Evolutionary conservation across 2,888 invertebrate species (phyloP).

Genomic region (Orthosia gothica): DNA sequence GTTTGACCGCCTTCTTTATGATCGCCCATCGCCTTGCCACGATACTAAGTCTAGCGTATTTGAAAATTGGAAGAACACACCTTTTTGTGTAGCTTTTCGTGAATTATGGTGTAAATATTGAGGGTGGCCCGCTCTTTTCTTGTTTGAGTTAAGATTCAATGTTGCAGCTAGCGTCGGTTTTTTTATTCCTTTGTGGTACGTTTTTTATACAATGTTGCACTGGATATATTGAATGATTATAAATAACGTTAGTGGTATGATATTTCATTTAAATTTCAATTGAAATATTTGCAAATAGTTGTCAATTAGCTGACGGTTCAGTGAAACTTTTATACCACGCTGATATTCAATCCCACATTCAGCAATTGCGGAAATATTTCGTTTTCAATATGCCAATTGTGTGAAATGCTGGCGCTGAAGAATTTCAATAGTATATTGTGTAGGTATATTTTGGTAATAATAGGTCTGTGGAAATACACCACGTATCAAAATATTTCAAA

Average conservation of each 20-base stretch:
- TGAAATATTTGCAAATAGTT: conserved; percentile 17
- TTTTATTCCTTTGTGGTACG: neutral
- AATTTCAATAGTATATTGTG: conserved; percentile 59
- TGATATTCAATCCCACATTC: conserved; percentile 24
- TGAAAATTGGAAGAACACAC: conserved; percentile 61
- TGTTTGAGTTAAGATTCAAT: conserved; percentile 32
- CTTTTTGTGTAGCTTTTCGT: conserved; percentile 49
- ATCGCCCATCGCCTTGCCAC: conserved; percentile 72
- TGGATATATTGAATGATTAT: neutral
- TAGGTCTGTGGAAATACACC: conserved; percentile 44
- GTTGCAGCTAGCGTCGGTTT: conserved; percentile 6
- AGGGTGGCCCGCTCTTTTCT: conserved; percentile 15
- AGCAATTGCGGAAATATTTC: conserved; percentile 32
- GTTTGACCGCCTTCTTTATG: conserved; percentile 89
- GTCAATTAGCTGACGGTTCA: conserved; percentile 18
- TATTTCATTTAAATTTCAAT: neutral
- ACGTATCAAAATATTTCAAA: conserved; percentile 53
- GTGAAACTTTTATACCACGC: conserved; percentile 12
- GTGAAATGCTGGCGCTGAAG: conserved; percentile 35
- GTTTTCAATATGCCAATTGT: conserved; percentile 43
- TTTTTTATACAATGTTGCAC: neutral
- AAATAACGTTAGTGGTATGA: neutral
- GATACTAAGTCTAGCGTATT: conserved; percentile 61
- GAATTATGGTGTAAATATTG: conserved; percentile 52
- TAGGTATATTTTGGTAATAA: conserved; percentile 62